Base-by-base conservation (phyloP, 2,888 invertebrate species). In the Eurois occulta region DNA sequence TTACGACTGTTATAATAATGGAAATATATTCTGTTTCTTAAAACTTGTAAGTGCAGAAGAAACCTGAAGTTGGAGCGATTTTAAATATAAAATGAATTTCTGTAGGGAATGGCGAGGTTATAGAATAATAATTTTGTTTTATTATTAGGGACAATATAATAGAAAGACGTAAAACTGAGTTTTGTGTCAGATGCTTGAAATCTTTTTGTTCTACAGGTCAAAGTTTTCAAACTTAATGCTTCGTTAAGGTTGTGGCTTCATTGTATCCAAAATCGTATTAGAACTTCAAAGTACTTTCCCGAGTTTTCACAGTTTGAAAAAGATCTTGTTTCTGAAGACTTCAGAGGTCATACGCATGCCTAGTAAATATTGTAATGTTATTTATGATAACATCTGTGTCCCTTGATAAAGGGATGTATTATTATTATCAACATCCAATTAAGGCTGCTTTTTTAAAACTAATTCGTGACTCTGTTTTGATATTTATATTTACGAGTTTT, bases 21-120 rank as follows among this genome's bases (percentile, higher is more conserved):
- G 58, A 83, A 83, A 83, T 84, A 67, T 74, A 80, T 84, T 84
- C 80, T 60, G 60, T 71, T 84, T 71, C 73, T 70, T 71, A 82
- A 67, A 81, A 69, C 68, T 82, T 76, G 67, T 66, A 67, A 79
- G 75, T 75, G 72, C 72, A 73, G 80, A 75, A 72, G 80, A 80
- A 72, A 72, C 46, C 55, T 66, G 18, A 80, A 75, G 62, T 75
- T 75, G 62, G 70, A 66, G 68, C 41, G 58, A 70, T 78, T 82
- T 72, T 67, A 70, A 85, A 71, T 69, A 66, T 67, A 66, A 71
- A 77, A 73, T 64, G 68, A 71, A 58, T 66, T 55, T 78, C 62
- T 35, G 46, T 46, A 65, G 46, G 38, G 62, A 65, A 78, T 21
- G 32, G 24, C 21, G 35, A 55, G 48, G 52, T 81, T 72, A 60